These are phyloP conservation scores for Todus mexicanus DNA, from an alignment of 2,797 vertebrate genomes.

Conservation along the genomic window DNA sequence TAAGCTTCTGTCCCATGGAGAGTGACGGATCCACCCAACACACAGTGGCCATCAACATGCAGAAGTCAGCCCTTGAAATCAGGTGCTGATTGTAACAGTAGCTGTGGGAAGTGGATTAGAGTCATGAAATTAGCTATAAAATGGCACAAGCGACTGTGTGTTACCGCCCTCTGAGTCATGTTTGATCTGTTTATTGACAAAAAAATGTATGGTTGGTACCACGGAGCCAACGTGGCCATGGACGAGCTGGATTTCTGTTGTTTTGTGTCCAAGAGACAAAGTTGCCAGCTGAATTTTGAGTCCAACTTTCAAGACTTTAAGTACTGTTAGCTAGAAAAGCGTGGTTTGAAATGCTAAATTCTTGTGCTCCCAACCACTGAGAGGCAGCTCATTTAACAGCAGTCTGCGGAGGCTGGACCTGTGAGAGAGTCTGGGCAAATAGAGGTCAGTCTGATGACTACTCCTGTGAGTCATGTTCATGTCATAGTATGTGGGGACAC, in stretches of 20 bases:
- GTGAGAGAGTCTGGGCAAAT: background rate
- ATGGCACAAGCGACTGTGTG: background rate
- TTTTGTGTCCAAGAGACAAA: background rate
- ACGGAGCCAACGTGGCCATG: background rate
- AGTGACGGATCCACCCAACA: background rate
- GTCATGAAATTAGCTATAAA: background rate
- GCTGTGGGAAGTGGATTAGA: background rate
- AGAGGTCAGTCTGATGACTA: background rate
- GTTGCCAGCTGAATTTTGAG: background rate
- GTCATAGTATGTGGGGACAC: background rate
- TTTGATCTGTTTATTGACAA: background rate
- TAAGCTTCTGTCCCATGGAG: background rate
- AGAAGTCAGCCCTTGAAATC: background rate
- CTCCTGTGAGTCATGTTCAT: background rate
- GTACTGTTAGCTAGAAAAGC: background rate
- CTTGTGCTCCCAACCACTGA: background rate
- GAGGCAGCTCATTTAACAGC: background rate
- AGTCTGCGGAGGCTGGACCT: background rate
- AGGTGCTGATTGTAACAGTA: background rate
- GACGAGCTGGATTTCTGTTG: background rate
- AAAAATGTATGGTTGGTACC: background rate
- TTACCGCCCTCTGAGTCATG: background rate
- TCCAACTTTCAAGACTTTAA: background rate
- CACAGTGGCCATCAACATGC: background rate
- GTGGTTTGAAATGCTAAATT: background rate